Conservation (phyloP, 92 coral and sea anemone genomes). For the Siderastrea radians region DNA sequence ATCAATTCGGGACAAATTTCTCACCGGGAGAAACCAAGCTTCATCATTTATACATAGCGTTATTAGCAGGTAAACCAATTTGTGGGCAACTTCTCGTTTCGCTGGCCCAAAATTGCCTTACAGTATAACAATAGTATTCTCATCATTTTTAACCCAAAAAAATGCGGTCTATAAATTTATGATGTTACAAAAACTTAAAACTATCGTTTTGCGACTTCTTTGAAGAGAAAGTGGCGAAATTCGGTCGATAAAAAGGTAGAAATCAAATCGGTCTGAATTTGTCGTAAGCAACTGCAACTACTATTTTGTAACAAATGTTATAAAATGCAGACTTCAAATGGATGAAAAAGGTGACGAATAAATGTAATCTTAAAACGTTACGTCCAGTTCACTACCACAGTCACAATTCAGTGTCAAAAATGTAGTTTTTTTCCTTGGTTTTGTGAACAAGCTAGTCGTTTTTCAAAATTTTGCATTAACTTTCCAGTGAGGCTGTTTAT, state of each 20-base stretch:
- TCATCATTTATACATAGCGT: slow-evolving; percentile 6
- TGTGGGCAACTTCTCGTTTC: neutral
- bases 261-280: neutral
- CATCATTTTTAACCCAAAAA: neutral
- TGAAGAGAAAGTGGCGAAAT: neutral
- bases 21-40: slow-evolving; percentile 11
- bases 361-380: too few species aligned
- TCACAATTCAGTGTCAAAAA: too few species aligned
- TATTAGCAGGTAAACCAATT: neutral
- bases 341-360: neutral
- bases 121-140: neutral
- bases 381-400: too few species aligned
- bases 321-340: neutral
- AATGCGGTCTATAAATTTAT: neutral
- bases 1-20: slow-evolving; percentile 11
- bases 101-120: neutral
- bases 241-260: neutral
- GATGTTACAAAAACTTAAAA: neutral
- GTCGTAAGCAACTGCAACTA: neutral
- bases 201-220: neutral
- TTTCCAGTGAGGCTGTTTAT: too few species aligned
- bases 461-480: too few species aligned
- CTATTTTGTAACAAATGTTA: neutral
- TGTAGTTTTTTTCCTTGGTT: too few species aligned
- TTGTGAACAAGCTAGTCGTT: too few species aligned